phyloP scores from a whole-genome alignment of 1,140 invertebrate species.

The Diorhabda sublineata region DNA sequence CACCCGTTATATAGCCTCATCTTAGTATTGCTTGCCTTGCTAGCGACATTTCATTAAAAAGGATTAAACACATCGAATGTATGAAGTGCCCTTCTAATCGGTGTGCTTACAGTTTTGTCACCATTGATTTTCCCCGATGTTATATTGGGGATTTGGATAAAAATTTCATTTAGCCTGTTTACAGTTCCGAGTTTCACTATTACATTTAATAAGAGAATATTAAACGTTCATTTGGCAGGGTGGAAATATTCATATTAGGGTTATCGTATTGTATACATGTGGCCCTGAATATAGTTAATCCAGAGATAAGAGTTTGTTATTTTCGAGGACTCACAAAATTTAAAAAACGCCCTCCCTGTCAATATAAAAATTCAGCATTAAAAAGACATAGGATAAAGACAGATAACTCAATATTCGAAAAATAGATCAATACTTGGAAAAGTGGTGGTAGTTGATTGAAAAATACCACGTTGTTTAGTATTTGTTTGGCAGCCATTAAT shows the following conservation, averaged over 20 bases:
- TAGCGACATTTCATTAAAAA: conserved; percentile 2
- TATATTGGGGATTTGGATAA: conserved; percentile 2
- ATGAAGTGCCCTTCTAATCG: not conserved
- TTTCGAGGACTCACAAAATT: too few species aligned
- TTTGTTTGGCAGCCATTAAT: too few species aligned
- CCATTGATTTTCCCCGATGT: conserved; percentile 1
- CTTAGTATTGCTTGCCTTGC: not conserved
- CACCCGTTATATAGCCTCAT: too few species aligned
- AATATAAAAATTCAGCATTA: too few species aligned
- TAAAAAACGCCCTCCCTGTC: too few species aligned
- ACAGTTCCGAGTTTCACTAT: not conserved
- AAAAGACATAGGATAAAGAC: too few species aligned
- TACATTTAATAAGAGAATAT: conserved; percentile 1
- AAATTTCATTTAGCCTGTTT: conserved; percentile 2
- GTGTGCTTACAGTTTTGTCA: not conserved
- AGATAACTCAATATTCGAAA: too few species aligned
- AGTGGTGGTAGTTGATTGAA: too few species aligned
- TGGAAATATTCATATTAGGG: not conserved
- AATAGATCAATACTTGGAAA: too few species aligned
- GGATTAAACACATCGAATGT: conserved; percentile 2
- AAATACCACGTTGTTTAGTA: too few species aligned
- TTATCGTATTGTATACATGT: not conserved
- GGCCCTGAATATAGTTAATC: too few species aligned
- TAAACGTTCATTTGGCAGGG: not conserved
- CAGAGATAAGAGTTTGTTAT: too few species aligned